Evolutionary conservation across 2,888 invertebrate genomes (phyloP).

Genomic region (Pecten maximus): DNA sequence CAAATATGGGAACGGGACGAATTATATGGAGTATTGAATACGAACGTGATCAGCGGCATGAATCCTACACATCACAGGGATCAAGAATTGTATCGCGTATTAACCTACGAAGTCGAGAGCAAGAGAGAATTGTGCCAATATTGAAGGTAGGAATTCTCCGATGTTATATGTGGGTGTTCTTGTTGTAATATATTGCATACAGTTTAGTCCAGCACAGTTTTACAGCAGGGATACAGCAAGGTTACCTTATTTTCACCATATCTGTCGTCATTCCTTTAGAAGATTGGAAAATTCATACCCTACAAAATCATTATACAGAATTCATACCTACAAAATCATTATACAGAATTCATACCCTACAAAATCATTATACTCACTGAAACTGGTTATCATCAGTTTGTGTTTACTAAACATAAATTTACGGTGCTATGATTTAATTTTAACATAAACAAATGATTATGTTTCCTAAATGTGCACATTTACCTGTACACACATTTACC

Average conservation of each 20-base stretch:
- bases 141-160: conserved; percentile 69
- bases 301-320: no score
- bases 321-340: no score
- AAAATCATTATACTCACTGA: no score
- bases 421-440: no score
- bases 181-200: neutral
- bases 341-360: no score
- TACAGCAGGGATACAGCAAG: neutral
- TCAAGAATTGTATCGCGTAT: conserved; percentile 72
- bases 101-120: conserved; percentile 67
- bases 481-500: no score
- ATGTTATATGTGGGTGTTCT: neutral
- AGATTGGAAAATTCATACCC: no score
- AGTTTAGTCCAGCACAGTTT: no score
- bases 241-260: neutral
- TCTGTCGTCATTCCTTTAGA: neutral
- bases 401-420: no score
- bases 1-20: conserved; percentile 89
- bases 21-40: conserved; percentile 94
- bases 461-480: no score
- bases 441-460: no score
- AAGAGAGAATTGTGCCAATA: conserved; percentile 74
- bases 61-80: conserved; percentile 68
- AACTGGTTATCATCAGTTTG: no score
- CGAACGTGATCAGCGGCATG: conserved; percentile 82